Base-by-base conservation (phyloP, 2,888 invertebrate species). In the Microplitis deprimator region DNA sequence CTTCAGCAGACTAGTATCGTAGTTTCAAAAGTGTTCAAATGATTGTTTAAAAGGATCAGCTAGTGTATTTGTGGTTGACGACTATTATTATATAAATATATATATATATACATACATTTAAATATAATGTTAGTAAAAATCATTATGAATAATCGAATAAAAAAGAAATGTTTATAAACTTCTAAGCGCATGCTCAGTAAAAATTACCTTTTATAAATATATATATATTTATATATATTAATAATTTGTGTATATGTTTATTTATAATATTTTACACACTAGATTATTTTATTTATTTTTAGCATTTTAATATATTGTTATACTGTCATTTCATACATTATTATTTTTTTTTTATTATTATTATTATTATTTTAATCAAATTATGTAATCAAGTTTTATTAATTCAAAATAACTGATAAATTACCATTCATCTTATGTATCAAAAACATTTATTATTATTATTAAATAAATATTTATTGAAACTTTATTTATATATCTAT, bases 1-100 rank as follows among this genome's bases (percentile, higher is more conserved):
- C 85, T 84, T 41, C 86, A 85, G 83, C 83, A 82, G 83, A 85
- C 83, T 84, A 85, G 84, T 83, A 74, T 41, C 77, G 77, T 81
- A 81, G 78, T 83, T 83, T 85, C 82, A 82, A 85, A 83, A 83
- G 85, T 85, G 84, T 86, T 86, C 84, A 85, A 85, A 81, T 70
- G 73, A 75, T 79, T 81, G 80, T 73, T 68, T 76, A 29, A 16
- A 29, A 67, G 13, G 40, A 72, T 72, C 39, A 65, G 77, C 79
- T 77, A 74, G 76, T 79, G 77, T 65, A 79, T 68, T 70, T 67
- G 60, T 17, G 61, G 68, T 68, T 10, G n/a, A 59, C 70, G 70
- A 70, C 17, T 65, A 40, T 70, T 71, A 71, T 38, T 67, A 67
- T 39, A 38, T 70, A 40, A n/a, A 16, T 39, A 67, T 65, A 65